phyloP scores from a whole-genome alignment of 1,140 invertebrate species.

The Drosophila teissieri region DNA sequence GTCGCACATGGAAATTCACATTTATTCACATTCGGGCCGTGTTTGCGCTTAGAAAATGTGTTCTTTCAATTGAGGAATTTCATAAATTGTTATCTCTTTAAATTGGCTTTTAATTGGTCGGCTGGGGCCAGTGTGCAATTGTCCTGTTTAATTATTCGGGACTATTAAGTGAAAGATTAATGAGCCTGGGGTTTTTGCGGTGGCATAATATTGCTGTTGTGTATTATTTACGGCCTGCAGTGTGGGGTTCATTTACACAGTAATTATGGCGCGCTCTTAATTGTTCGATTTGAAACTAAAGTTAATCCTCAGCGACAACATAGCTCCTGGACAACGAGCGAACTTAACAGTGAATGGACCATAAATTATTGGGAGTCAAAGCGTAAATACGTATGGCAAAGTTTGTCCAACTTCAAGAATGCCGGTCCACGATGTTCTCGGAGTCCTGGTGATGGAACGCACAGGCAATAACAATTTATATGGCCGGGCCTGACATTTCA shows the following conservation, averaged over 20 bases:
- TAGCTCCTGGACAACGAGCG: not conserved
- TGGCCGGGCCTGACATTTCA: slow-evolving; percentile 60
- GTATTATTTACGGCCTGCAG: slow-evolving; percentile 41
- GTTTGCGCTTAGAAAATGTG: slow-evolving; percentile 30
- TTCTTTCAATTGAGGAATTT: slow-evolving; percentile 44
- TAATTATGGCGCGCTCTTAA: slow-evolving; percentile 29
- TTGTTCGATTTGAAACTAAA: slow-evolving; percentile 37
- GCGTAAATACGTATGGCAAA: slow-evolving; percentile 44
- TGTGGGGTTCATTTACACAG: slow-evolving; percentile 27
- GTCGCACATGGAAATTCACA: not conserved
- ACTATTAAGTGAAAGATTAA: slow-evolving; percentile 59
- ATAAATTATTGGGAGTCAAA: slow-evolving; percentile 32
- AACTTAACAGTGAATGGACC: slow-evolving; percentile 32
- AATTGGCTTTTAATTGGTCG: slow-evolving; percentile 45
- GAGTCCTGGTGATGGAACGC: slow-evolving; percentile 52
- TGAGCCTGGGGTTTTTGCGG: slow-evolving; percentile 49
- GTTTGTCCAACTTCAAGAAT: slow-evolving; percentile 57
- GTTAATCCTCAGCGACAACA: slow-evolving; percentile 5
- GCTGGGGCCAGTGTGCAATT: slow-evolving; percentile 24
- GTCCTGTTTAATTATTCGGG: slow-evolving; percentile 47
- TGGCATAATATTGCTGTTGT: slow-evolving; percentile 37
- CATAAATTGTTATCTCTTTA: slow-evolving; percentile 50
- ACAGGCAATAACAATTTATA: slow-evolving; percentile 78
- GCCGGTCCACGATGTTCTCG: slow-evolving; percentile 28
- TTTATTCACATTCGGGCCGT: not conserved